phyloP scores from a whole-genome alignment of 2,888 invertebrate genomes.

The Epistrophella euchroma region DNA sequence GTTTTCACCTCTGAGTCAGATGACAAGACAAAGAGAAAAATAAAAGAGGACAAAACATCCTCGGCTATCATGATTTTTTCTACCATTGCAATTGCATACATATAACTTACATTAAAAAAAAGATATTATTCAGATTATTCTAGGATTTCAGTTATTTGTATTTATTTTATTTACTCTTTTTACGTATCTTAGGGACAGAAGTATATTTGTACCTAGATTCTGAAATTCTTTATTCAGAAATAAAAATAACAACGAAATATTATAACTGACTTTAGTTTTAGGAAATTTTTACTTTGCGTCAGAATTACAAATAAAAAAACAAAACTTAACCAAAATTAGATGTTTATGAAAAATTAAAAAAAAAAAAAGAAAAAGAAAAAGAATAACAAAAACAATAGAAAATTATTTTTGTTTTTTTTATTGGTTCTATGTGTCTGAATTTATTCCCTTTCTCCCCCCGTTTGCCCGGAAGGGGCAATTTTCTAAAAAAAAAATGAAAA shows the following conservation, averaged over 20 bases:
- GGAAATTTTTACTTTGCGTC: too few species aligned
- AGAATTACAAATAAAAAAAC: too few species aligned
- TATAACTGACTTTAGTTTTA: too few species aligned
- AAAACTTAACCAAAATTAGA: too few species aligned
- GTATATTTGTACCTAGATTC: neutral
- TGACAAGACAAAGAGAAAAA: slow-evolving; percentile 4
- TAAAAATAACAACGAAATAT: neutral
- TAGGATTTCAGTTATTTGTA: neutral
- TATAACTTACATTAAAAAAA: neutral
- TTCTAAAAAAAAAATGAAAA: too few species aligned
- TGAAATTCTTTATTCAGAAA: neutral
- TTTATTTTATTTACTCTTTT: neutral
- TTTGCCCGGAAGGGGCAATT: too few species aligned
- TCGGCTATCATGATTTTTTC: neutral
- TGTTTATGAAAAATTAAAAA: too few species aligned
- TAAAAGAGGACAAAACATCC: neutral
- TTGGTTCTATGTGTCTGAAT: too few species aligned
- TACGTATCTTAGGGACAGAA: neutral
- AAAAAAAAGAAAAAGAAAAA: too few species aligned
- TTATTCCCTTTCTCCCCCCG: too few species aligned
- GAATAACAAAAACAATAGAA: too few species aligned
- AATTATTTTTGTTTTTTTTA: too few species aligned
- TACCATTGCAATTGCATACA: neutral
- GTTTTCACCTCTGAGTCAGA: slow-evolving; percentile 5
- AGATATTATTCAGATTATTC: neutral